Percentiles rank a stretch among this genome's conserved stretches.
phyloP scores from a whole-genome alignment of 2,113 vertebrate species.

The Ammodytes dubius region DNA sequence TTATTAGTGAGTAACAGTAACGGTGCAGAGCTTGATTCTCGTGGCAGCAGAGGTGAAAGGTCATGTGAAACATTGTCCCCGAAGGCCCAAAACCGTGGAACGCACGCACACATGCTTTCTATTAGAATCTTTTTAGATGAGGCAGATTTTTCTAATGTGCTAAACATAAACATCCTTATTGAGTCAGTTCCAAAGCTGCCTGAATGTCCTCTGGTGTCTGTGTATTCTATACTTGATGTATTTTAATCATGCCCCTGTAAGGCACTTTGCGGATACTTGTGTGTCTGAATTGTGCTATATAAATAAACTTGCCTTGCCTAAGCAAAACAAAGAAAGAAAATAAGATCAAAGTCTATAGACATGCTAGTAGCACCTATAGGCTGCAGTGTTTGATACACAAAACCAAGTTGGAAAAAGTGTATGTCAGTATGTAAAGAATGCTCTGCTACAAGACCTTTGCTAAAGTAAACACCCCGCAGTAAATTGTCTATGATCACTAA shows the following conservation, averaged over 20 bases:
- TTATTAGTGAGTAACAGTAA: constrained; percentile 48
- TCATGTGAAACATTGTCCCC: constrained; percentile 61
- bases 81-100: constrained; percentile 16
- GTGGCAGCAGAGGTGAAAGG: constrained; percentile 47
- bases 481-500: neutral
- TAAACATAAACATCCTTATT: constrained; percentile 63
- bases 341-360: constrained; percentile 6
- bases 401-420: neutral
- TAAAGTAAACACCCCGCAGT: neutral
- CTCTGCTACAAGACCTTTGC: no score
- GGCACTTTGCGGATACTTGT: no score
- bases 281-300: no score
- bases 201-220: neutral
- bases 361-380: constrained; percentile 7
- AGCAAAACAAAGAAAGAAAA: neutral
- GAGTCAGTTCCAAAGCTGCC: constrained; percentile 41
- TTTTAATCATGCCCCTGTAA: no score
- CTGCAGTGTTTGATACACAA: neutral
- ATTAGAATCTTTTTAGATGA: constrained; percentile 38
- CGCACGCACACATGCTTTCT: constrained; percentile 58
- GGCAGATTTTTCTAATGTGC: constrained; percentile 36
- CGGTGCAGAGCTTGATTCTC: constrained; percentile 11
- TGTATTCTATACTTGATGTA: no score
- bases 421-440: neutral
- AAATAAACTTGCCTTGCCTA: no score